Percentiles rank a stretch among this genome's conserved stretches.
Evolutionary conservation across 2,797 vertebrate genomes (phyloP).

Genomic region (Tolypeutes matacus): DNA sequence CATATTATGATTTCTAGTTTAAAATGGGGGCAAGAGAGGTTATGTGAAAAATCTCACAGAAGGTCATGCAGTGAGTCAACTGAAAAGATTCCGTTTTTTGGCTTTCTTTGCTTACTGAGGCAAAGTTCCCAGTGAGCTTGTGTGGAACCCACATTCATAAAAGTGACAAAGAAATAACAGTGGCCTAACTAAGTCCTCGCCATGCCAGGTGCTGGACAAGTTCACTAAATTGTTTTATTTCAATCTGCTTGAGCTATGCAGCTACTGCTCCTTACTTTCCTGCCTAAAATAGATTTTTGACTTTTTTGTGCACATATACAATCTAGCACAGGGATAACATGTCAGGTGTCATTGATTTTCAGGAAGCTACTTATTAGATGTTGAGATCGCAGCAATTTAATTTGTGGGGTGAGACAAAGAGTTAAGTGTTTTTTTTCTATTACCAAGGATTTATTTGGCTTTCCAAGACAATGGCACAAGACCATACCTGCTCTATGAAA

Average conservation of each 20-base stretch:
- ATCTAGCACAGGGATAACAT: not conserved
- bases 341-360: not conserved
- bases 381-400: not conserved
- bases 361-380: not conserved
- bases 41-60: not conserved
- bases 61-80: not conserved
- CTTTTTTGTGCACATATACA: not conserved
- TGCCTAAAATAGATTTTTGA: not conserved
- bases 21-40: not conserved
- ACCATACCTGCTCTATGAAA: not conserved
- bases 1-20: constrained; percentile 47
- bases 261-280: constrained; percentile 3
- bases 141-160: constrained; percentile 49
- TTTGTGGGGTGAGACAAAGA: not conserved
- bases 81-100: not conserved
- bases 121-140: not conserved
- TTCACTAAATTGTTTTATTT: constrained; percentile 27
- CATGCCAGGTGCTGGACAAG: not conserved
- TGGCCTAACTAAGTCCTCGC: not conserved
- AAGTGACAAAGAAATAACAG: constrained; percentile 35
- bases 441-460: not conserved
- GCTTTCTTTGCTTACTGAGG: not conserved
- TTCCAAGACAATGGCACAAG: not conserved
- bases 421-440: not conserved
- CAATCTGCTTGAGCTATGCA: not conserved